These are phyloP conservation scores for Biston betularia DNA, from an alignment of 2,888 invertebrate genomes.

Conservation along the genomic window DNA sequence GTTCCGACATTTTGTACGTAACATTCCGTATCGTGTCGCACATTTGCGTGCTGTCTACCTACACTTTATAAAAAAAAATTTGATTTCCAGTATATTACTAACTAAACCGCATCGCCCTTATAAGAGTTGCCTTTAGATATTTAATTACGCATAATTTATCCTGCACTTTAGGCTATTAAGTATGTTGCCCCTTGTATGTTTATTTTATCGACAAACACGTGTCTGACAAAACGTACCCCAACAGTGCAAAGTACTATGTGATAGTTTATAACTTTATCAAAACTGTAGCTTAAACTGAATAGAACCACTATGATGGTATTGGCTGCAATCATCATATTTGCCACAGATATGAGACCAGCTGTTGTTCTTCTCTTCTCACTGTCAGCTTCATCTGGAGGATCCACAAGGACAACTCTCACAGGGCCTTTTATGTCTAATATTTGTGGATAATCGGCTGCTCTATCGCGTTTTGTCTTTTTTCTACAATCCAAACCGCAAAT, in stretches of 20 bases:
- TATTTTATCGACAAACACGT: too few relatives aligned
- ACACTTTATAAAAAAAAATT: too few relatives aligned
- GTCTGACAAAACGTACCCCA: not conserved
- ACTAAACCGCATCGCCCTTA: too few relatives aligned
- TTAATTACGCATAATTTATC: too few relatives aligned
- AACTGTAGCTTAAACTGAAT: not conserved
- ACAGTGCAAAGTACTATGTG: not conserved
- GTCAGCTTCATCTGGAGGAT: not conserved
- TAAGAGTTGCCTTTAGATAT: too few relatives aligned
- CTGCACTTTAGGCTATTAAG: too few relatives aligned
- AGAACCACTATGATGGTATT: not conserved
- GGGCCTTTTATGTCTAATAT: not conserved
- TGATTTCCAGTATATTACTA: too few relatives aligned
- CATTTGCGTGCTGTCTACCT: too few relatives aligned
- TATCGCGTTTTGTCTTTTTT: not conserved
- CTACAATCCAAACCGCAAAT: not conserved
- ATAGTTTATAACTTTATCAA: not conserved
- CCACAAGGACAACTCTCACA: not conserved
- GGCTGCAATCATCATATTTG: constrained; percentile 10
- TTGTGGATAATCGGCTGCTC: not conserved
- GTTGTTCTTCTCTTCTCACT: not conserved
- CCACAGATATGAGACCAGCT: not conserved
- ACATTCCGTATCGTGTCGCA: too few relatives aligned
- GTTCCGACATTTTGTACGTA: too few relatives aligned
- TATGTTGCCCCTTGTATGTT: too few relatives aligned